Conservation (phyloP, 2,797 vertebrate species). For the Merluccius polli region DNA sequence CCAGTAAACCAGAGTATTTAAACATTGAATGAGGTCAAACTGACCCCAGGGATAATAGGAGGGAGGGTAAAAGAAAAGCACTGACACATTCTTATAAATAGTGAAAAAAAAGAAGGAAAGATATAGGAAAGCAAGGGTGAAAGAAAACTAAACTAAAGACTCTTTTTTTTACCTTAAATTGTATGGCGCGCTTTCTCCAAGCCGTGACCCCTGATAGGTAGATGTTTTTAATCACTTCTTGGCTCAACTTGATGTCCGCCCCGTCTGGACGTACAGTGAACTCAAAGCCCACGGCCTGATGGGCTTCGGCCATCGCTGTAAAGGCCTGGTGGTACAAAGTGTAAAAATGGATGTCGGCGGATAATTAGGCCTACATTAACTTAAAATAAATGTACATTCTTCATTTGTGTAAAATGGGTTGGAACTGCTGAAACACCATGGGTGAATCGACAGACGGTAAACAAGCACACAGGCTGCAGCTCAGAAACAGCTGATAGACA, state of each 20-base stretch:
- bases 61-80: not conserved
- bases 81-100: not conserved
- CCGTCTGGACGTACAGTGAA: constrained; percentile 93
- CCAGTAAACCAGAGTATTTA: no score
- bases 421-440: not conserved
- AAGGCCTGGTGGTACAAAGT: not conserved
- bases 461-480: not conserved
- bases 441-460: not conserved
- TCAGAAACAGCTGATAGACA: not conserved
- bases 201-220: constrained; percentile 82
- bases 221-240: constrained; percentile 85
- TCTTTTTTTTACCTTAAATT: constrained; percentile 74
- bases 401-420: not conserved
- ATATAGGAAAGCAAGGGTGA: no score
- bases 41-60: no score
- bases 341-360: not conserved
- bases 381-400: not conserved
- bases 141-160: no score
- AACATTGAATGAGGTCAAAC: no score
- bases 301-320: constrained; percentile 88
- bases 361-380: no score
- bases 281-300: constrained; percentile 95
- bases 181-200: constrained; percentile 87
- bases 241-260: constrained; percentile 82
- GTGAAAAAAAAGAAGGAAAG: no score